Evolutionary conservation across 2,113 vertebrate species (phyloP).

Genomic region (Hemichromis elongatus): DNA sequence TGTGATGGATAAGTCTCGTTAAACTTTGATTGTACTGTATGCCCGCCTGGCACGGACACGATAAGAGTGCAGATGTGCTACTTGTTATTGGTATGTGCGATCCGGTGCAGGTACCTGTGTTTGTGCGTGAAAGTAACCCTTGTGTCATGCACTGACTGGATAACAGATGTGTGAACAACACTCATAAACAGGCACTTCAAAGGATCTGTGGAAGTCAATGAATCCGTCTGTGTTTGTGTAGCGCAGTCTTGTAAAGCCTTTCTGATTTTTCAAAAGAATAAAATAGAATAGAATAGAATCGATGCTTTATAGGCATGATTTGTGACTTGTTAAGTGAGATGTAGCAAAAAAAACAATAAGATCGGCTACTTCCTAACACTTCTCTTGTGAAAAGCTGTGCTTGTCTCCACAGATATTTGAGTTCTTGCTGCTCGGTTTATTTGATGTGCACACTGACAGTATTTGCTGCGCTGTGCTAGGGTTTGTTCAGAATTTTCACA

Average conservation of each 20-base stretch:
- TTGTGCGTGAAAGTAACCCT: constrained; percentile 10
- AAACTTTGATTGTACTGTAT: constrained; percentile 57
- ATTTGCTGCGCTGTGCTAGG: background rate
- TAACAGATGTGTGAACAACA: constrained; percentile 18
- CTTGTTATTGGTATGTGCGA: constrained; percentile 17
- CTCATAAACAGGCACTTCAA: background rate
- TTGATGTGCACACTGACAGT: background rate
- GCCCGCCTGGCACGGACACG: constrained; percentile 10
- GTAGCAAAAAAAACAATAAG: background rate
- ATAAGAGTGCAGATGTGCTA: constrained; percentile 44
- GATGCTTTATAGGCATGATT: too few relatives aligned
- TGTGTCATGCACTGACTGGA: constrained; percentile 11
- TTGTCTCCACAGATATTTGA: background rate
- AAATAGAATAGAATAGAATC: background rate
- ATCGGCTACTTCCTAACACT: accelerated
- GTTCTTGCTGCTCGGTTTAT: background rate
- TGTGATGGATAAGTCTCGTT: constrained; percentile 48
- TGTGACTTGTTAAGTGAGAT: background rate
- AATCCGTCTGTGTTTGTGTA: background rate
- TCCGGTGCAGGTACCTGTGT: background rate
- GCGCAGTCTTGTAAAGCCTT: background rate
- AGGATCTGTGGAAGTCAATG: background rate
- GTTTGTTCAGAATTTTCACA: background rate
- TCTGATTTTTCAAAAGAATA: background rate
- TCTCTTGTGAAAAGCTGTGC: background rate